phyloP scores from a whole-genome alignment of 2,113 vertebrate species.

The Nipponia nippon region DNA sequence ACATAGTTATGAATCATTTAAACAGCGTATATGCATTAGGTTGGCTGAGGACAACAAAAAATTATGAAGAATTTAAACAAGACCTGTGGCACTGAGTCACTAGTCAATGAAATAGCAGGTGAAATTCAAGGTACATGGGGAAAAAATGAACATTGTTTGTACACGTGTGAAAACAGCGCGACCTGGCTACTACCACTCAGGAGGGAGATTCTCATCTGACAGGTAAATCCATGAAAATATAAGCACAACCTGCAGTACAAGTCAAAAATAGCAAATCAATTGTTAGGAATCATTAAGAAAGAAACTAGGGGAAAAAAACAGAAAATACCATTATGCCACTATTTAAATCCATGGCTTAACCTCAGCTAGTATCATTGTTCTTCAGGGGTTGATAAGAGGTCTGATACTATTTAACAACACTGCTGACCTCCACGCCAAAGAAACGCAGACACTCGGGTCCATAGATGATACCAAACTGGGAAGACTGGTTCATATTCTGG shows the following conservation, averaged over 20 bases:
- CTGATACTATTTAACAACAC: background rate
- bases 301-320: background rate
- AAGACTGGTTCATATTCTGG: background rate
- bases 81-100: background rate
- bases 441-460: background rate
- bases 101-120: background rate
- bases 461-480: background rate
- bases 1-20: background rate
- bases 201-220: fast-evolving
- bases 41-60: background rate
- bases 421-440: background rate
- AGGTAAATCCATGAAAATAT: background rate
- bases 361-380: background rate
- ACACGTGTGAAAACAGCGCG: background rate
- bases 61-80: background rate
- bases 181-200: background rate
- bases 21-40: background rate
- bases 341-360: background rate
- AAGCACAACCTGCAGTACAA: background rate
- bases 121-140: background rate
- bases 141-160: background rate
- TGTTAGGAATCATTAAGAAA: background rate
- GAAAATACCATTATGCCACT: background rate
- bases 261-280: background rate
- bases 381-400: background rate